Conservation (phyloP, 2,888 invertebrate species). For the Barypeithes pellucidus region DNA sequence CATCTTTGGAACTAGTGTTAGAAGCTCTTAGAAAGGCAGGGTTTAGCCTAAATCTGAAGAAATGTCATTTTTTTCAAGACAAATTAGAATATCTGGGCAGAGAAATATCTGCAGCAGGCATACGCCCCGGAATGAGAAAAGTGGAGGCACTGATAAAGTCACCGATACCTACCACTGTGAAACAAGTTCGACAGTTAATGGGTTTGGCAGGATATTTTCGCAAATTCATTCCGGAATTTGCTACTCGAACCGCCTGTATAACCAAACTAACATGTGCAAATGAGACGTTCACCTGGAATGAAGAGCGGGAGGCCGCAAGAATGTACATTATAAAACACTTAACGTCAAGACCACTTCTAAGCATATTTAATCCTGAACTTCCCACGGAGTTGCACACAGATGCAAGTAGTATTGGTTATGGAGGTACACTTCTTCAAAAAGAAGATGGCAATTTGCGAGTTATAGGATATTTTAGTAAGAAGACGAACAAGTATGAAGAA, state of each 20-base stretch:
- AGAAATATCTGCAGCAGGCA: slow-evolving; percentile 56
- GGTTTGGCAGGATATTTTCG: slow-evolving; percentile 63
- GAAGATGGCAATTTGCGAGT: slow-evolving; percentile 37
- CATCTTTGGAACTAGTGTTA: slow-evolving; percentile 14
- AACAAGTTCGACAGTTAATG: slow-evolving; percentile 60
- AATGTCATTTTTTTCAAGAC: slow-evolving; percentile 50
- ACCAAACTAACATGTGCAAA: slow-evolving; percentile 37
- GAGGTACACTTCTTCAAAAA: slow-evolving; percentile 54
- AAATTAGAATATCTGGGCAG: slow-evolving; percentile 60
- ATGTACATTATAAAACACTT: slow-evolving; percentile 46
- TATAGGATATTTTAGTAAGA: slow-evolving; percentile 56
- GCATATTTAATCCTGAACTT: slow-evolving; percentile 52
- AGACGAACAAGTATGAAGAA: slow-evolving; percentile 55
- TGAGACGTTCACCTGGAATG: slow-evolving; percentile 16
- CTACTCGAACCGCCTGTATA: slow-evolving; percentile 50
- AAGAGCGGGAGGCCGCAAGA: slow-evolving; percentile 36
- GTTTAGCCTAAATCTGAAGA: slow-evolving; percentile 38
- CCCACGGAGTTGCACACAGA: slow-evolving; percentile 57
- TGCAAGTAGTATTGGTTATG: slow-evolving; percentile 55
- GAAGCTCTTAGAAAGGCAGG: slow-evolving; percentile 31
- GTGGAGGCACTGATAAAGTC: slow-evolving; percentile 57
- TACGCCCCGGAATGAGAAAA: slow-evolving; percentile 59
- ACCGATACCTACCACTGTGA: slow-evolving; percentile 56
- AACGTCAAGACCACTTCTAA: slow-evolving; percentile 54
- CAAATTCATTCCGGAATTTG: slow-evolving; percentile 61